Percentiles rank a stretch among this genome's conserved stretches.
These are phyloP conservation scores for Sorex fumeus DNA, from an alignment of 2,113 vertebrate species.

Conservation along the genomic window DNA sequence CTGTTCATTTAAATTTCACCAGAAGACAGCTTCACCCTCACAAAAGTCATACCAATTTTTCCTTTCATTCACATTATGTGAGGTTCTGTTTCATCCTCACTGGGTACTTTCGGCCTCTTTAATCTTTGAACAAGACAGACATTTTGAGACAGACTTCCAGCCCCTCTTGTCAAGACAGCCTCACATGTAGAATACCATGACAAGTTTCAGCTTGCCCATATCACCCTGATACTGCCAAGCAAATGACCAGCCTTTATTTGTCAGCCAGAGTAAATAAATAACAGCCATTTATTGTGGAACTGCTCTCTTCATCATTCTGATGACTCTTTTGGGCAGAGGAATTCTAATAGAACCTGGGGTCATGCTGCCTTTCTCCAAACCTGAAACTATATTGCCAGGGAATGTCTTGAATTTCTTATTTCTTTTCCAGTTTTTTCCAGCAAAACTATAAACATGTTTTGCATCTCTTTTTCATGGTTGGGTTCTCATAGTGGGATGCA, in stretches of 20 bases:
- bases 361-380: background rate
- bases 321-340: conserved; percentile 10
- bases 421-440: background rate
- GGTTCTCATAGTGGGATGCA: background rate
- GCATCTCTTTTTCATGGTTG: background rate
- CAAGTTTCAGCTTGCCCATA: conserved; percentile 54
- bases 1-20: background rate
- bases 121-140: background rate
- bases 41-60: background rate
- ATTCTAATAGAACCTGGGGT: background rate
- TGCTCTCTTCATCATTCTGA: background rate
- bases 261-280: conserved; percentile 56
- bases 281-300: background rate
- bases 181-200: background rate
- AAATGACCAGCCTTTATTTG: background rate
- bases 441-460: background rate
- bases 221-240: conserved; percentile 6
- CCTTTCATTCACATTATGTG: background rate
- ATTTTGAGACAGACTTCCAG: background rate
- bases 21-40: background rate
- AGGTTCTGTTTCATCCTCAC: background rate
- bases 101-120: background rate
- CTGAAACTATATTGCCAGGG: background rate
- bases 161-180: background rate
- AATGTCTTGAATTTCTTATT: background rate